Percentiles rank a stretch among this genome's conserved stretches.
Conservation (phyloP, 2,113 vertebrate genomes). For the Poicephalus gulielmi region DNA sequence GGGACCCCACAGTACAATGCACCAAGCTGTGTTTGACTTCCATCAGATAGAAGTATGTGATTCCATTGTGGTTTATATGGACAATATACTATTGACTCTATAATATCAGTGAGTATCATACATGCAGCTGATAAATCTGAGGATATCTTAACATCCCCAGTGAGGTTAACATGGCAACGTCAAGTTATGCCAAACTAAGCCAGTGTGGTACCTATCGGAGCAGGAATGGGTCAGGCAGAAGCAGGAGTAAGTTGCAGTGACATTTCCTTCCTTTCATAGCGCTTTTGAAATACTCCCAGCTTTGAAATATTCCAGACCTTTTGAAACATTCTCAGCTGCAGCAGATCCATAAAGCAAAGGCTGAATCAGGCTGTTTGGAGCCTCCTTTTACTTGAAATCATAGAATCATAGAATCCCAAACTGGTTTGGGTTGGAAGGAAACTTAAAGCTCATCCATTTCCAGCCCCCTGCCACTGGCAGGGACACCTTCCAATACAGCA, state of each 20-base stretch:
- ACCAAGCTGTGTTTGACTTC: not conserved
- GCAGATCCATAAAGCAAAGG: not conserved
- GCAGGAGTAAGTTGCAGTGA: not conserved
- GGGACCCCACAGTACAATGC: too few relatives aligned
- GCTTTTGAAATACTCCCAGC: not conserved
- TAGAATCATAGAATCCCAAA: not conserved
- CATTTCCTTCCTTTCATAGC: not conserved
- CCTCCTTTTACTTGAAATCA: not conserved
- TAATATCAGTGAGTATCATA: too few relatives aligned
- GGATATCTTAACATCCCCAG: too few relatives aligned
- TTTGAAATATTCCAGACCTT: not conserved
- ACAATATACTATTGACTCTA: not conserved
- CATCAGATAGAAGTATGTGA: rapidly evolving
- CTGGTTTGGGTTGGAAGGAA: not conserved
- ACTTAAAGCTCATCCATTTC: not conserved
- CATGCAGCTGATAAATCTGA: not conserved
- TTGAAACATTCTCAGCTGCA: not conserved
- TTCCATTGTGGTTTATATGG: not conserved
- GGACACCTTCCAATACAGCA: not conserved
- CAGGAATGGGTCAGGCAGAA: not conserved
- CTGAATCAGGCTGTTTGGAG: not conserved
- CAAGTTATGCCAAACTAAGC: not conserved
- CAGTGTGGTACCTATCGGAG: rapidly evolving
- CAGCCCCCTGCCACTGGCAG: not conserved
- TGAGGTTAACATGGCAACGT: not conserved